Conservation (phyloP, 2,797 vertebrate genomes). For the Sebastes hubbsi region DNA sequence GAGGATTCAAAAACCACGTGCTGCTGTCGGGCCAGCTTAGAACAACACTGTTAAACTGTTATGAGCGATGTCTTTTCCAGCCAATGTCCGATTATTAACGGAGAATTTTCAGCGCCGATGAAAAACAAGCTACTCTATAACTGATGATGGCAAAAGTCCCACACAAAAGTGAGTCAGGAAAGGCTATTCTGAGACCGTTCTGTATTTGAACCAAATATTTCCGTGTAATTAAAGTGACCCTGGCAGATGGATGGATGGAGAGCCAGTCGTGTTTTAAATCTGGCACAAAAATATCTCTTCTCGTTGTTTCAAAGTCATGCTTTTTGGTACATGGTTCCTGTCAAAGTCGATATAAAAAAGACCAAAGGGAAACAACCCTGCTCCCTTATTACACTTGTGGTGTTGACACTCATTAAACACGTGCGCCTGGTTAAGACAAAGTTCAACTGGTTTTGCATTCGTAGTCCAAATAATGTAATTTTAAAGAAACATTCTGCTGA, state of each 20-base stretch:
- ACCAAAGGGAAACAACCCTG: background rate
- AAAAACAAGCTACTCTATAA: conserved; percentile 18
- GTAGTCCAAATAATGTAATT: too few species aligned
- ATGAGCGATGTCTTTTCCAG: conserved; percentile 44
- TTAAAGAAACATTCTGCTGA: background rate
- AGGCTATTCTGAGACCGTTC: background rate
- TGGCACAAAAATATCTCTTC: background rate
- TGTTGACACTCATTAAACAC: background rate
- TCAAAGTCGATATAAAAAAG: background rate
- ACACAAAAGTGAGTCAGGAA: background rate
- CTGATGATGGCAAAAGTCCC: conserved; percentile 7
- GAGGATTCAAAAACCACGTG: conserved; percentile 17
- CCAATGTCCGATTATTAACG: conserved; percentile 23
- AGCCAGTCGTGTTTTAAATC: background rate
- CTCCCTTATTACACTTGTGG: background rate
- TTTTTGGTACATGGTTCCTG: background rate
- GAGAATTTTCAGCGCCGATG: conserved; percentile 11
- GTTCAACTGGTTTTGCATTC: background rate
- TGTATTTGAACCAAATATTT: background rate
- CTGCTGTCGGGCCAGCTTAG: background rate
- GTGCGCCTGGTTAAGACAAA: background rate
- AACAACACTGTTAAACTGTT: conserved; percentile 11
- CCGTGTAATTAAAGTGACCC: background rate
- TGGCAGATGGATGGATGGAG: background rate
- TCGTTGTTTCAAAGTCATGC: background rate